phyloP scores from a whole-genome alignment of 2,888 invertebrate species.

The Gastrophysa polygoni region DNA sequence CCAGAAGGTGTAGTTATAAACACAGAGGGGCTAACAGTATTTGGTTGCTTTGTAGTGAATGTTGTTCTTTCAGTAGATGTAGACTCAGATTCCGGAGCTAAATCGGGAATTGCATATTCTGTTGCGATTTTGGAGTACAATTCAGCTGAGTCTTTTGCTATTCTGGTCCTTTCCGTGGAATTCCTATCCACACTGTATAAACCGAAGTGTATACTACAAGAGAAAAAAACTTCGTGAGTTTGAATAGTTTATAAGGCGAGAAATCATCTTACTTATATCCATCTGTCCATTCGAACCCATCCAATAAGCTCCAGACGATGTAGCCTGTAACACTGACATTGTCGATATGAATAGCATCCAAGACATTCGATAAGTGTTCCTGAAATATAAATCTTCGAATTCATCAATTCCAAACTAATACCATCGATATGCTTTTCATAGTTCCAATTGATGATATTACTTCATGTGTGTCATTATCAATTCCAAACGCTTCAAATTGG shows the following conservation, averaged over 20 bases:
- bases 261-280: constrained; percentile 8
- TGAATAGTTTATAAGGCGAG: not conserved
- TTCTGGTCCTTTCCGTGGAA: not conserved
- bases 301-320: constrained; percentile 16
- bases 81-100: too few relatives aligned
- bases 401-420: too few relatives aligned
- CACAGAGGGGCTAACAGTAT: too few relatives aligned
- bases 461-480: too few relatives aligned
- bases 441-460: too few relatives aligned
- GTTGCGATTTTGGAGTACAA: constrained; percentile 1
- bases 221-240: not conserved
- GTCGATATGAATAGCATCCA: constrained; percentile 8
- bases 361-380: constrained; percentile 4
- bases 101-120: not conserved
- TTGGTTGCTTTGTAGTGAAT: too few relatives aligned
- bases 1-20: not conserved
- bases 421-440: too few relatives aligned
- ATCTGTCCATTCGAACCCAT: constrained; percentile 16
- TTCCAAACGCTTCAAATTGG: too few relatives aligned
- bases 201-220: constrained; percentile 13
- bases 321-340: constrained; percentile 14
- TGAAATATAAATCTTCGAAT: too few relatives aligned
- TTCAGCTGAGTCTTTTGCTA: constrained; percentile 5
- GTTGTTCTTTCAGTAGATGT: not conserved
- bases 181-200: constrained; percentile 5